Conservation (phyloP, 2,797 vertebrate genomes). For the Crocodylus rhombifer region DNA sequence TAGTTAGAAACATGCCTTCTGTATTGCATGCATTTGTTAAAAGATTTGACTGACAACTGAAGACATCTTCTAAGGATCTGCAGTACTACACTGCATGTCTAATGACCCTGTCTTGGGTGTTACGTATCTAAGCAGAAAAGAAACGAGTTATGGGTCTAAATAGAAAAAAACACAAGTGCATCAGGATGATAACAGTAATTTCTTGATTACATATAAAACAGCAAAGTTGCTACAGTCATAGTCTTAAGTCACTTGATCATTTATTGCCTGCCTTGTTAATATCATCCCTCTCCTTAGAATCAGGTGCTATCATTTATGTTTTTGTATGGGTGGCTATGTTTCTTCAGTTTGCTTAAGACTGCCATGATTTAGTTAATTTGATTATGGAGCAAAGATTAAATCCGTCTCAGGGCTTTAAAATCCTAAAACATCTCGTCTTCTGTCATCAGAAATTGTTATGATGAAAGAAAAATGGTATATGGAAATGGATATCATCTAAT, state of each 20-base stretch:
- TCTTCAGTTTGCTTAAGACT: background rate
- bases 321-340: background rate
- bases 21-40: background rate
- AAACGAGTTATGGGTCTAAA: background rate
- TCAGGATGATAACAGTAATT: background rate
- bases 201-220: background rate
- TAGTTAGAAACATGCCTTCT: background rate
- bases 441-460: background rate
- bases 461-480: rapidly evolving
- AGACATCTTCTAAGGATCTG: background rate
- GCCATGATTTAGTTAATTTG: background rate
- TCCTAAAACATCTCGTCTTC: background rate
- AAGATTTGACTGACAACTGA: background rate
- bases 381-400: background rate
- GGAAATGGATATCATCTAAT: background rate
- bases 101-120: background rate
- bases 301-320: background rate
- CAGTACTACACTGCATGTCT: background rate
- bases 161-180: background rate
- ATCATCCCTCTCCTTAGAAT: rapidly evolving
- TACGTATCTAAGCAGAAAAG: background rate
- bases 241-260: rapidly evolving
- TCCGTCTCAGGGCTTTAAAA: background rate
- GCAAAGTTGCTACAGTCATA: rapidly evolving
- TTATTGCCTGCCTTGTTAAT: background rate